Percentiles rank a stretch among this genome's conserved stretches.
Conservation (phyloP, 2,888 invertebrate genomes). For the Drosophila aldrichi region DNA sequence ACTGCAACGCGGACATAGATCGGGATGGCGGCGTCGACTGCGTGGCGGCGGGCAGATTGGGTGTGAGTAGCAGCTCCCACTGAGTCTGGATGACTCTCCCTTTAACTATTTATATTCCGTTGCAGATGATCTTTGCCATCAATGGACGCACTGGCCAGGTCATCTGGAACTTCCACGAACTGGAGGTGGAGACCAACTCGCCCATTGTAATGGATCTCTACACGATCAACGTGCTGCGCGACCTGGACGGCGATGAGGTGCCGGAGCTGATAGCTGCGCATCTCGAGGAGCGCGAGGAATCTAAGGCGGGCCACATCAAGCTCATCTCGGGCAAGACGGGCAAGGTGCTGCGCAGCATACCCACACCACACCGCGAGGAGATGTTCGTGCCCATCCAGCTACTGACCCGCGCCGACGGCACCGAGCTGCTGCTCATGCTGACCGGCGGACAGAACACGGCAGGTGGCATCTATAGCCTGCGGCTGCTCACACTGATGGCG, state of each 20-base stretch:
- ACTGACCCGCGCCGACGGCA: conserved; percentile 87
- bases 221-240: conserved; percentile 89
- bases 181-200: conserved; percentile 85
- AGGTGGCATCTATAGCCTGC: conserved; percentile 89
- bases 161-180: conserved; percentile 87
- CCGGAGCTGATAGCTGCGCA: conserved; percentile 90
- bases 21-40: conserved; percentile 90
- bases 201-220: conserved; percentile 87
- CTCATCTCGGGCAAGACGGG: conserved; percentile 90
- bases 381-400: conserved; percentile 91
- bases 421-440: conserved; percentile 88
- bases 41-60: conserved; percentile 90
- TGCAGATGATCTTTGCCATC: conserved; percentile 88
- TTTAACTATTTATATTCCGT: background rate
- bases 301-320: conserved; percentile 88
- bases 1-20: conserved; percentile 90
- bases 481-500: conserved; percentile 86
- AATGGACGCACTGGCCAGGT: conserved; percentile 89
- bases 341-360: conserved; percentile 87
- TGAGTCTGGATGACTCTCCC: background rate
- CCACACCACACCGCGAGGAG: conserved; percentile 89
- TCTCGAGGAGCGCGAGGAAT: conserved; percentile 86
- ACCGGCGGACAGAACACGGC: conserved; percentile 91
- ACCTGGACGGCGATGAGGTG: conserved; percentile 89
- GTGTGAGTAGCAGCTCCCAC: conserved; percentile 86